Conservation (phyloP, 2,113 vertebrate genomes). For the human region GRCh38 chr2:191058001-191058500, state of each 20-base stretch:
- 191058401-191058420: no score
- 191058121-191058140: slow-evolving; percentile 51
- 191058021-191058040: slow-evolving; percentile 96
- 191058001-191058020: slow-evolving; percentile 85
- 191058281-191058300: rapidly evolving
- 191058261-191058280: background rate
- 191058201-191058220: slow-evolving; percentile 96
- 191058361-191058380: no score
- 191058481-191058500: background rate
- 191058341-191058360: no score
- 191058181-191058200: slow-evolving; percentile 81
- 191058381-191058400: no score
- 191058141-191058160: background rate
- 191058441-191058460: no score
- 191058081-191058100: slow-evolving; percentile 95
- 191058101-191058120: slow-evolving; percentile 91
- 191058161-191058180: background rate
- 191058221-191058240: slow-evolving; percentile 80
- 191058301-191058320: no score
- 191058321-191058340: no score
- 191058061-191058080: slow-evolving; percentile 98
- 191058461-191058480: background rate
- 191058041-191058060: slow-evolving; percentile 94
- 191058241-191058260: slow-evolving; percentile 52
- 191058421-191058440: no score